Evolutionary conservation across 2,888 invertebrate genomes (phyloP).

Genomic region (Spisula subtruncata): DNA sequence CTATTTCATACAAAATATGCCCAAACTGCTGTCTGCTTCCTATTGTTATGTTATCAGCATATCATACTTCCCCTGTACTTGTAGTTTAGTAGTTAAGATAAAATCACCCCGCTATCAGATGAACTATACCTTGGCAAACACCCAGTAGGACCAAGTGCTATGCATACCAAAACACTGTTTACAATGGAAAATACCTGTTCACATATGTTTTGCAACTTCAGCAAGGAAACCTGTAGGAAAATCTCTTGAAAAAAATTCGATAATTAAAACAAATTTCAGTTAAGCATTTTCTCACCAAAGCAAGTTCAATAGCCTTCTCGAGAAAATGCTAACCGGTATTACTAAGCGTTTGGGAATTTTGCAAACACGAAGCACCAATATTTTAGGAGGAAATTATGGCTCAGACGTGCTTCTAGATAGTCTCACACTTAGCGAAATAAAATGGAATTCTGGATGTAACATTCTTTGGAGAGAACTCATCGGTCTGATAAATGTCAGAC

Average conservation of each 20-base stretch:
- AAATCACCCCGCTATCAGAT: background rate
- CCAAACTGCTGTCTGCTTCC: background rate
- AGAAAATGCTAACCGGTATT: too few species aligned
- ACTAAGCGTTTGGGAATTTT: background rate
- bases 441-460: background rate
- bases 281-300: background rate
- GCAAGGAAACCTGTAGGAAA: background rate
- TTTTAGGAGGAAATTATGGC: background rate
- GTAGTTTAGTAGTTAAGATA: conserved; percentile 6
- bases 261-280: background rate
- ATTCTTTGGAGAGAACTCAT: conserved; percentile 2
- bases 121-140: background rate
- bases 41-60: background rate
- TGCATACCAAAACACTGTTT: background rate
- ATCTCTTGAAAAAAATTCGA: background rate
- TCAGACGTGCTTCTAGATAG: background rate
- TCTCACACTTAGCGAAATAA: background rate
- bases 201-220: background rate
- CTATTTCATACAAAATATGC: too few species aligned
- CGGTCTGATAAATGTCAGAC: background rate
- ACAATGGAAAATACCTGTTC: background rate
- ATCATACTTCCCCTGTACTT: background rate
- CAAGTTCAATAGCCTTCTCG: background rate
- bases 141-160: background rate
- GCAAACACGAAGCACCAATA: background rate